Percentiles rank a stretch among this genome's conserved stretches.
Evolutionary conservation across 2,113 vertebrate species (phyloP).

Genomic region (Lycocorax pyrrhopterus): DNA sequence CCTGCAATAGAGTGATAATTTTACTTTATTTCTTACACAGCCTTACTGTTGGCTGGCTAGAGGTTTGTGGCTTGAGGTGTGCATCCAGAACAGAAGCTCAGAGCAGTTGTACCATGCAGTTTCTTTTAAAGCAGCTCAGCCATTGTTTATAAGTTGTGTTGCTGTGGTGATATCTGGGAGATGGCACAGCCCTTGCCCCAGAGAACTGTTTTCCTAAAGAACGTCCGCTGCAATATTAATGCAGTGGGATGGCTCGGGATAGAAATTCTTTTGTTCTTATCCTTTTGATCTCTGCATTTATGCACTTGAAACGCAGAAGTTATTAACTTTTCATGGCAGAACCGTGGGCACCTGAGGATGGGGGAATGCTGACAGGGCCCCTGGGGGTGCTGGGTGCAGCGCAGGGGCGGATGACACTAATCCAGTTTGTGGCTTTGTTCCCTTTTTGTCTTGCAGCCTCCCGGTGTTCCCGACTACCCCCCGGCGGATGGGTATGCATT

Average conservation of each 20-base stretch:
- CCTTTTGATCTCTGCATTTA: background rate
- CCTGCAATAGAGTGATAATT: background rate
- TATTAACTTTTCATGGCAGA: constrained; percentile 29
- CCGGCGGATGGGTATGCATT: constrained; percentile 78
- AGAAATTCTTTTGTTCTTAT: background rate
- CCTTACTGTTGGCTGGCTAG: background rate
- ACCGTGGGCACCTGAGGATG: background rate
- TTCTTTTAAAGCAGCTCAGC: background rate
- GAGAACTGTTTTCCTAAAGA: background rate
- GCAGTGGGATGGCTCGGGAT: background rate
- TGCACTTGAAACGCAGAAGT: background rate
- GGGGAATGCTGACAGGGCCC: background rate
- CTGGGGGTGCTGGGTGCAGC: background rate
- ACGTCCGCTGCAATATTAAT: constrained; percentile 6
- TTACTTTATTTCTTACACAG: background rate
- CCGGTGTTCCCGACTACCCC: constrained; percentile 69
- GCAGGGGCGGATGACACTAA: background rate
- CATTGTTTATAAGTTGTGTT: background rate
- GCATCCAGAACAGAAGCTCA: background rate
- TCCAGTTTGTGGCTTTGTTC: background rate
- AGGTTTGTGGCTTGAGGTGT: background rate
- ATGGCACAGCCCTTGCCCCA: background rate
- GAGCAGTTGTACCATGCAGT: background rate
- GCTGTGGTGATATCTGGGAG: background rate
- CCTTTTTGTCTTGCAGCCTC: constrained; percentile 69